Evolutionary conservation across 2,113 vertebrate species (phyloP).

Genomic region (Notiomystis cincta): DNA sequence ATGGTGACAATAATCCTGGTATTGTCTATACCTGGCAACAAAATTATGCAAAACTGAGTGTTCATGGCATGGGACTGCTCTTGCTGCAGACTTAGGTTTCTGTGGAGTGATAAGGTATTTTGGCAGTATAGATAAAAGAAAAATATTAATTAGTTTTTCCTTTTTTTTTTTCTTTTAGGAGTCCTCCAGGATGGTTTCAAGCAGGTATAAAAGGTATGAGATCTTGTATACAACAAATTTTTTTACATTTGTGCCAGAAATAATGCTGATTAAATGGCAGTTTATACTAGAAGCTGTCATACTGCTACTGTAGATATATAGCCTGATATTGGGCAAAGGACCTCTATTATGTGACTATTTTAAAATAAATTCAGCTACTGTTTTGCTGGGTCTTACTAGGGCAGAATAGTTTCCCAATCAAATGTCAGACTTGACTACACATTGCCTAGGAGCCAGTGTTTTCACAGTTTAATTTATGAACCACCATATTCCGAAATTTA

Average conservation of each 20-base stretch:
- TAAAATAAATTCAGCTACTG: neutral
- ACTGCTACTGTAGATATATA: neutral
- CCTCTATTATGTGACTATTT: neutral
- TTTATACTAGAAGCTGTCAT: neutral
- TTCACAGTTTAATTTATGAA: neutral
- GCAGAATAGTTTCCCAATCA: neutral
- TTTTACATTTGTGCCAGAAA: neutral
- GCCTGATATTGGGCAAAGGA: neutral
- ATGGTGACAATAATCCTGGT: neutral
- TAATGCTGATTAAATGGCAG: neutral
- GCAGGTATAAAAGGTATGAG: slow-evolving; percentile 88
- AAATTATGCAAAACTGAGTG: neutral
- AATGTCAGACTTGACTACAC: neutral
- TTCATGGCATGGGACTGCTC: neutral
- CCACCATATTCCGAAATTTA: fast-evolving
- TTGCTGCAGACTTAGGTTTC: neutral
- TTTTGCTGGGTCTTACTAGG: neutral
- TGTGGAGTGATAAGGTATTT: neutral
- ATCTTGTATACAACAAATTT: neutral
- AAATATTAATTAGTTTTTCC: neutral
- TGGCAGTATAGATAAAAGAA: neutral
- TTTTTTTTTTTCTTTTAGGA: slow-evolving; percentile 79
- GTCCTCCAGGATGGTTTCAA: slow-evolving; percentile 77
- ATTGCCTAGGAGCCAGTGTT: neutral
- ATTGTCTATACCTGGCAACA: neutral